phyloP scores from a whole-genome alignment of 2,888 invertebrate genomes.

The Tricholauxania praeusta region DNA sequence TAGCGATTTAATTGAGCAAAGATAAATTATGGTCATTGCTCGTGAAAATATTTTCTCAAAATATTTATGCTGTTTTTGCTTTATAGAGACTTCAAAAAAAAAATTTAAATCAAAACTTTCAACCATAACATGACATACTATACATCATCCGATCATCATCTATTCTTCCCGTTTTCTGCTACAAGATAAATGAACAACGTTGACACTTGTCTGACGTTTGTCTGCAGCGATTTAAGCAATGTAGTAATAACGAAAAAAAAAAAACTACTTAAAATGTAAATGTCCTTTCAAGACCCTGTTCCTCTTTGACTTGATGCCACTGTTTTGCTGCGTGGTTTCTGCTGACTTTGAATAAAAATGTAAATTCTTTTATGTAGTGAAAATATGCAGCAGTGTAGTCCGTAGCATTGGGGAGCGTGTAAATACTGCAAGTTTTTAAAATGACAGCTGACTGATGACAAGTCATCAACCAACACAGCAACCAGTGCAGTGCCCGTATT shows the following conservation, averaged over 20 bases:
- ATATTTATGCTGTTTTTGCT: neutral
- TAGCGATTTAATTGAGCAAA: conserved; percentile 20
- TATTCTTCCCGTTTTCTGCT: neutral
- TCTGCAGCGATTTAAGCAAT: conserved; percentile 63
- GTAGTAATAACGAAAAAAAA: neutral
- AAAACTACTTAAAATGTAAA: conserved; percentile 65
- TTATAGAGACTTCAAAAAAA: neutral
- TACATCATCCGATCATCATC: conserved; percentile 4
- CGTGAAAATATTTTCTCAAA: neutral
- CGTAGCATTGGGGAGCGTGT: conserved; percentile 8
- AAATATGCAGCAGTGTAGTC: neutral
- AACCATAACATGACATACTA: conserved; percentile 4
- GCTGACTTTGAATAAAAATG: conserved; percentile 36
- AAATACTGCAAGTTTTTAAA: conserved; percentile 24
- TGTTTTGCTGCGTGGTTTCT: neutral
- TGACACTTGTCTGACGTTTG: conserved; percentile 63
- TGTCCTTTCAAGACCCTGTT: conserved; percentile 44
- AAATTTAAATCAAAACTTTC: neutral
- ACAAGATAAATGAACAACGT: conserved; percentile 62
- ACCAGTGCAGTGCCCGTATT: neutral
- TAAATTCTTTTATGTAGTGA: conserved; percentile 8
- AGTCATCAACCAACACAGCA: conserved; percentile 43
- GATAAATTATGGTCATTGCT: conserved; percentile 14
- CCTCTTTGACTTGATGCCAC: neutral
- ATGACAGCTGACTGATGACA: conserved; percentile 51